Conservation (phyloP, 92 coral and sea anemone genomes). For the Plumapathes pennacea region DNA sequence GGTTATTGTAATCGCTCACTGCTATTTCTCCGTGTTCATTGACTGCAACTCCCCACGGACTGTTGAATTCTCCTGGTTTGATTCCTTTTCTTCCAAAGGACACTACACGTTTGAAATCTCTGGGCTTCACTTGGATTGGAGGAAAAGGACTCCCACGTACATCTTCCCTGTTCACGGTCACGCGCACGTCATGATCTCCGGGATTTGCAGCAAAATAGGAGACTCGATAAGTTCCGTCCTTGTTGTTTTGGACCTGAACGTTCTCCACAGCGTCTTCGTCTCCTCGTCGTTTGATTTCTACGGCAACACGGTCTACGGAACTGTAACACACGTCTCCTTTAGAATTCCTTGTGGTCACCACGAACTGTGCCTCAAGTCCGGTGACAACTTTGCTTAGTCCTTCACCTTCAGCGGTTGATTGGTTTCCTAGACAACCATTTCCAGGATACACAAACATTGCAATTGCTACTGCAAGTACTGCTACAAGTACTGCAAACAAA, state of each 20-base stretch:
- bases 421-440: neutral
- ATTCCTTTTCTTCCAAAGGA: conserved; percentile 11
- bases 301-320: neutral
- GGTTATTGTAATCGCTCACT: conserved; percentile 25
- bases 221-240: conserved; percentile 11
- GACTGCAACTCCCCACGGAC: conserved; percentile 39
- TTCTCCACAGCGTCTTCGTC: neutral
- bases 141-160: conserved; percentile 9
- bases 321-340: neutral
- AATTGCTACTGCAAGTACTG: too few species aligned
- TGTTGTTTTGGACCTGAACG: neutral
- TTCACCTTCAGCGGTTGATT: neutral
- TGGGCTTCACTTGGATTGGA: neutral
- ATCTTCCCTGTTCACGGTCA: conserved; percentile 9
- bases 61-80: conserved; percentile 7
- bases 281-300: neutral
- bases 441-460: too few species aligned
- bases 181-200: conserved; percentile 1
- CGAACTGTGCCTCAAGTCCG: neutral
- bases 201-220: conserved; percentile 4
- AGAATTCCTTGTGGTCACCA: neutral
- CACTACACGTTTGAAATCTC: conserved; percentile 9
- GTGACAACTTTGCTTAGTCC: neutral
- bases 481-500: too few species aligned
- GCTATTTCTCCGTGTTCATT: conserved; percentile 25